Evolutionary conservation across 2,888 invertebrate genomes (phyloP), one percentile per base, ranked within the genome.

Genomic region (Archaeoteleia sp.): DNA sequence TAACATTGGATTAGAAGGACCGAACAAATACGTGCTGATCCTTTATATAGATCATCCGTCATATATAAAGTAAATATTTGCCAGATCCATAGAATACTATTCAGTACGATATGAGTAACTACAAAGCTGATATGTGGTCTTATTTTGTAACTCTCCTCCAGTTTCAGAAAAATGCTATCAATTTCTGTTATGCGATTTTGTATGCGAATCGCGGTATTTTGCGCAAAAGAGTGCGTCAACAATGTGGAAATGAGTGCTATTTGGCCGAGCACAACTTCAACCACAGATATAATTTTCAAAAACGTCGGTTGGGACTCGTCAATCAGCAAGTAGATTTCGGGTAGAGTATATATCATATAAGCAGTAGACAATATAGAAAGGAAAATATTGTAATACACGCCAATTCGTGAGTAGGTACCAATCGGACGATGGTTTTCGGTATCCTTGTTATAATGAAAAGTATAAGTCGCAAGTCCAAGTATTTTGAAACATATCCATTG

Each of bases 401-500:
- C 49, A 8, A 29, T 32, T 9, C 3, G 23, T 1, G 58, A 58
- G 0, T 1, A 15, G n/a, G n/a, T n/a, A n/a, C 17, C 7, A 15
- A 30, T 30, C 34, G 17, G 29, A 4, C 35, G 51, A 30, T 20
- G 0, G 2, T 1, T 7, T 17, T 45, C 35, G 0, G 27, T 17
- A 0, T 43, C 14, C 14, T 3, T 10, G 12, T 45, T 6, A 10
- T 39, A 51, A 2, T 43, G 1, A 0, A 39, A n/a, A 0, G 20
- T 32, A 17, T 51, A 60, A 4, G 60, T 37, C 3, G 60, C 51
- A 9, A 23, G 45, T 1, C 60, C 60, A 5, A 45, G 6, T 0
- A 60, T 14, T 37, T 60, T 60, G 20, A 30, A 51, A 15, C 15
- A 0, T 7, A 45, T 23, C 60, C 60, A 60, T 17, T 6, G 42